These are phyloP conservation scores for Cryptus armator DNA, from an alignment of 2,888 invertebrate species.

Conservation along the genomic window DNA sequence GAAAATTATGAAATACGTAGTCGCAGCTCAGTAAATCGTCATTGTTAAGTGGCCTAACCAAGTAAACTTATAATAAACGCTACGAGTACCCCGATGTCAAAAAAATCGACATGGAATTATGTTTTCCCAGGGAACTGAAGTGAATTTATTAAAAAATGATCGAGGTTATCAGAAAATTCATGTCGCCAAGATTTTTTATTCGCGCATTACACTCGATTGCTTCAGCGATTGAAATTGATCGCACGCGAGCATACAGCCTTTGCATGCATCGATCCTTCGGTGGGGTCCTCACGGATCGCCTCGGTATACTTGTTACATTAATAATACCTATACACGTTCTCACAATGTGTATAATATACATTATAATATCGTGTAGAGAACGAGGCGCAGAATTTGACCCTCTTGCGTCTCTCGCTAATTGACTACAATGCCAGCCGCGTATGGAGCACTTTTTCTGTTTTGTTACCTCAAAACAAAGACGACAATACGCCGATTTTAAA, in stretches of 20 bases:
- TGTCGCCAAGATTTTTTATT: not conserved
- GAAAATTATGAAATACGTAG: too few relatives aligned
- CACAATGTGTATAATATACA: slow-evolving; percentile 34
- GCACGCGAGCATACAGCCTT: slow-evolving; percentile 31
- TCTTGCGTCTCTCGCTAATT: slow-evolving; percentile 78
- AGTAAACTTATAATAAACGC: too few relatives aligned
- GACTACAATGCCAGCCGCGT: slow-evolving; percentile 81
- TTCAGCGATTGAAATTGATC: slow-evolving; percentile 53
- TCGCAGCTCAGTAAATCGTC: too few relatives aligned
- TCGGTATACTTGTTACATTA: slow-evolving; percentile 25
- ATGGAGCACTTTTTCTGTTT: slow-evolving; percentile 84
- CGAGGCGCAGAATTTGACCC: slow-evolving; percentile 28
- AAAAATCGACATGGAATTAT: slow-evolving; percentile 9
- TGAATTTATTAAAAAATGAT: not conserved
- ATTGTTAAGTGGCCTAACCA: too few relatives aligned
- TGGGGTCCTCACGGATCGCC: slow-evolving; percentile 1
- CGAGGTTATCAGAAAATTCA: not conserved
- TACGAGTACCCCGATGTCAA: too few relatives aligned
- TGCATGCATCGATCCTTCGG: slow-evolving; percentile 6
- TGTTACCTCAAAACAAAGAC: slow-evolving; percentile 84
- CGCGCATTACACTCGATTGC: slow-evolving; percentile 7
- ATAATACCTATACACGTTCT: slow-evolving; percentile 27
- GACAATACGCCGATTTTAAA: slow-evolving; percentile 80
- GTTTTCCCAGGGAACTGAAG: not conserved
- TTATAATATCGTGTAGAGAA: not conserved